Conservation (phyloP, 1,140 invertebrate species). For the Drosophila carrolli region DNA sequence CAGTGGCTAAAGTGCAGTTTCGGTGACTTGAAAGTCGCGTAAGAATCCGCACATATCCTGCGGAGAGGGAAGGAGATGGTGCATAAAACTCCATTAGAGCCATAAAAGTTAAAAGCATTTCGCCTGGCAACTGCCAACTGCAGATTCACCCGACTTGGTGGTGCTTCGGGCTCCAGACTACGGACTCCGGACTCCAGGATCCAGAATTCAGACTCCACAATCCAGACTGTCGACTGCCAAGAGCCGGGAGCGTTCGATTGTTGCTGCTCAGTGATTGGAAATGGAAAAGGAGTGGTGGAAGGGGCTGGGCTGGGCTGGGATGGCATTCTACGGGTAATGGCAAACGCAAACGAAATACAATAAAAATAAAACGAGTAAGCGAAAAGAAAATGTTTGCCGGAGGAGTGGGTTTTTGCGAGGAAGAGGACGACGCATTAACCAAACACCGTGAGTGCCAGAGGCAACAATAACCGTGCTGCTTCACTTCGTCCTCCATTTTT, state of each 20-base stretch:
- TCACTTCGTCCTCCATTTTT: background rate
- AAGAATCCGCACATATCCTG: conserved; percentile 23
- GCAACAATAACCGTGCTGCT: conserved; percentile 47
- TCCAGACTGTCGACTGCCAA: conserved; percentile 40
- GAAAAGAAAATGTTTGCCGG: conserved; percentile 33
- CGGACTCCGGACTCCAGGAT: background rate
- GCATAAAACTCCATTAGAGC: conserved; percentile 59
- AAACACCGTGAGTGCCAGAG: conserved; percentile 52
- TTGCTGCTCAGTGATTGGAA: conserved; percentile 58
- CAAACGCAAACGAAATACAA: conserved; percentile 50
- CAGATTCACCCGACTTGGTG: conserved; percentile 17
- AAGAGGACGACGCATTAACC: conserved; percentile 44
- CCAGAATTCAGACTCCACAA: conserved; percentile 3
- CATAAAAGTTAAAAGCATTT: conserved; percentile 64
- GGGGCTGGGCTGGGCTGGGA: background rate
- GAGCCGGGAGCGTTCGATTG: conserved; percentile 51
- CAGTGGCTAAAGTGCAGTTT: conserved; percentile 40
- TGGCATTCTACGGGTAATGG: conserved; percentile 31
- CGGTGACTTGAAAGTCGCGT: conserved; percentile 27
- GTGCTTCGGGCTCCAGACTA: conserved; percentile 4
- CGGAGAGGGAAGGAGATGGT: background rate
- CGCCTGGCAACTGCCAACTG: conserved; percentile 32
- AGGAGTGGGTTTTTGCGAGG: conserved; percentile 2
- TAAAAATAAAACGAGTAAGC: conserved; percentile 58
- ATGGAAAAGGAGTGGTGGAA: conserved; percentile 2